phyloP scores from a whole-genome alignment of 2,113 vertebrate genomes.

The Tragelaphus strepsiceros region DNA sequence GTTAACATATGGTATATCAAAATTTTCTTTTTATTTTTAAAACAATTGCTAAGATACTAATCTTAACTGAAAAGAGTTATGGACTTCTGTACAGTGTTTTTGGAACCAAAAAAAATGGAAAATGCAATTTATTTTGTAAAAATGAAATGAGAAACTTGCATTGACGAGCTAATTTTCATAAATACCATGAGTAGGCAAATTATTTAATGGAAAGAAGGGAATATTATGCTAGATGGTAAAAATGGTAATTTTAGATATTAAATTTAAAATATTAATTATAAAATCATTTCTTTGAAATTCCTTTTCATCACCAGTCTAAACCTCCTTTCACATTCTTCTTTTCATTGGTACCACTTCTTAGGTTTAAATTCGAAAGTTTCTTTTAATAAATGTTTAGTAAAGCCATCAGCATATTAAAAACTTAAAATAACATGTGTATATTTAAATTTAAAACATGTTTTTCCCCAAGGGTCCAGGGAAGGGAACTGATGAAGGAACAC shows the following conservation, averaged over 20 bases:
- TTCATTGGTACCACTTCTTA: neutral
- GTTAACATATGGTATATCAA: neutral
- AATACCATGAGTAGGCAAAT: neutral
- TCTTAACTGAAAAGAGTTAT: neutral
- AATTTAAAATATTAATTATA: neutral
- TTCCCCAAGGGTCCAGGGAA: neutral
- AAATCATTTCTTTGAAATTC: neutral
- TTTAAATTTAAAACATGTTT: neutral
- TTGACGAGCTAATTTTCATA: neutral
- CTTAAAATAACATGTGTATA: neutral
- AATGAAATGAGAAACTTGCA: neutral
- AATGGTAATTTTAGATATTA: neutral
- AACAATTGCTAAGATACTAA: neutral
- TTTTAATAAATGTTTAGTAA: neutral
- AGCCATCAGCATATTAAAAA: neutral
- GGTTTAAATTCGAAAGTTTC: neutral
- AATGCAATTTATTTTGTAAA: neutral
- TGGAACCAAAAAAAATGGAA: neutral
- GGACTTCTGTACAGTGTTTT: neutral
- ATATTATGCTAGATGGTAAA: neutral
- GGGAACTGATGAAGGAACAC: neutral
- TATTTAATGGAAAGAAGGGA: neutral
- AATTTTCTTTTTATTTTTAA: neutral
- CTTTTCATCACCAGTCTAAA: neutral
- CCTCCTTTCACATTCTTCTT: neutral